These are phyloP conservation scores for Micromys minutus DNA, from an alignment of 2,113 vertebrate genomes.

Conservation along the genomic window DNA sequence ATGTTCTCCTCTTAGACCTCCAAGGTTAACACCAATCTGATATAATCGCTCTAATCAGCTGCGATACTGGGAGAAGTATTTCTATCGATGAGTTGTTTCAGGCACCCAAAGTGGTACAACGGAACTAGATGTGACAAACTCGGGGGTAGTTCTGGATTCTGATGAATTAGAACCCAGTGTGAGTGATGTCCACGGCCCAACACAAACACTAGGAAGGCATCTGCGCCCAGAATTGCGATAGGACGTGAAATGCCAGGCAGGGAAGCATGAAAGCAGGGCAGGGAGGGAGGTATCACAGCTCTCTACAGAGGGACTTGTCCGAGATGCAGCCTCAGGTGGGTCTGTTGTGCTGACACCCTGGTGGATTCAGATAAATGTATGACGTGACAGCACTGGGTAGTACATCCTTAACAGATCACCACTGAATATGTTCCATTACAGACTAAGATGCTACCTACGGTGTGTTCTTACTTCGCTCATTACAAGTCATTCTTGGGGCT, in stretches of 20 bases:
- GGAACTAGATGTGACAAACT: not conserved
- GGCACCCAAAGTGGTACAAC: not conserved
- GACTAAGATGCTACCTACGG: not conserved
- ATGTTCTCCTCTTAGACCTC: conserved; percentile 49
- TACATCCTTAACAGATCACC: no score
- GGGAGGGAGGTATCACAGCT: not conserved
- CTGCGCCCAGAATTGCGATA: no score
- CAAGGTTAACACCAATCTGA: not conserved
- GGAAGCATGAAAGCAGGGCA: not conserved
- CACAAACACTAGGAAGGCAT: not conserved
- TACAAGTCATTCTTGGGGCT: not conserved
- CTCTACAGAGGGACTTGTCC: not conserved
- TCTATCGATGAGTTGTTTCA: not conserved
- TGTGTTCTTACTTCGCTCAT: not conserved
- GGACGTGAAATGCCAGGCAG: not conserved
- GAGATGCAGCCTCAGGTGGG: not conserved
- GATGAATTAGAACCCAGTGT: not conserved
- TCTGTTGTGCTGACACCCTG: not conserved
- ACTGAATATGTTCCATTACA: no score
- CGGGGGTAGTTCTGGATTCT: not conserved
- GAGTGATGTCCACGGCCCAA: not conserved
- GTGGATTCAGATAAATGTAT: not conserved
- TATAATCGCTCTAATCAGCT: not conserved
- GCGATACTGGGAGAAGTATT: not conserved
- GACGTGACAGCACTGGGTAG: not conserved